A percentile compares a stretch with the other conserved stretches of the same genome.
Evolutionary conservation across 2,113 vertebrate genomes (phyloP).

Genomic region (Calidris pygmaea): DNA sequence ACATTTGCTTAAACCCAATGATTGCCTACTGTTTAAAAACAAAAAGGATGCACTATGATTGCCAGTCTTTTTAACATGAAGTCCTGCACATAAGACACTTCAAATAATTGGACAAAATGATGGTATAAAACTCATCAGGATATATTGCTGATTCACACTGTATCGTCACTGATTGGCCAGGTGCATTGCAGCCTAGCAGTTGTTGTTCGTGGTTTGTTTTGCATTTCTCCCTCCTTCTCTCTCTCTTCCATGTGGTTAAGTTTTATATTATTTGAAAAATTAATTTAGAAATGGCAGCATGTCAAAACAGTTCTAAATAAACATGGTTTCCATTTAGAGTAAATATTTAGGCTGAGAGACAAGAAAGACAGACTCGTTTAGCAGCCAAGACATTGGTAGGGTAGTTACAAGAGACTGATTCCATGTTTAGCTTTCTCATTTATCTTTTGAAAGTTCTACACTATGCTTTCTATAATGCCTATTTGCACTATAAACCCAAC

Average conservation of each 20-base stretch:
- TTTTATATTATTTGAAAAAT: neutral
- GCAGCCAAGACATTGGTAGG: neutral
- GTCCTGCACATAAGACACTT: neutral
- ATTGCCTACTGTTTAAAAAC: conserved; percentile 54
- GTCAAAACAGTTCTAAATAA: neutral
- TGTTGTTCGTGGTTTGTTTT: neutral
- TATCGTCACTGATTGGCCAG: neutral
- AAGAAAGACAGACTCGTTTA: neutral
- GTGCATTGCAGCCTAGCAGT: neutral
- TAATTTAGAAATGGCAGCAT: neutral
- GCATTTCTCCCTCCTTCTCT: neutral
- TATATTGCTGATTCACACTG: neutral
- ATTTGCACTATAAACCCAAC: neutral
- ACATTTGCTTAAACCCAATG: neutral
- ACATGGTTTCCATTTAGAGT: neutral
- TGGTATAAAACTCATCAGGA: neutral
- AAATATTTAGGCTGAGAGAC: neutral
- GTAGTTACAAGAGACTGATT: neutral
- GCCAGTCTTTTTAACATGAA: neutral
- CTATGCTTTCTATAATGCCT: neutral
- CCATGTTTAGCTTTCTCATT: neutral
- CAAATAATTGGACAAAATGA: neutral
- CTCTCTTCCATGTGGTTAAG: neutral
- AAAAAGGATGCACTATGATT: conserved; percentile 23
- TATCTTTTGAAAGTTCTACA: neutral